Evolutionary conservation across 2,113 vertebrate species (phyloP).

Genomic region (Rhinolophus ferrumequinum): DNA sequence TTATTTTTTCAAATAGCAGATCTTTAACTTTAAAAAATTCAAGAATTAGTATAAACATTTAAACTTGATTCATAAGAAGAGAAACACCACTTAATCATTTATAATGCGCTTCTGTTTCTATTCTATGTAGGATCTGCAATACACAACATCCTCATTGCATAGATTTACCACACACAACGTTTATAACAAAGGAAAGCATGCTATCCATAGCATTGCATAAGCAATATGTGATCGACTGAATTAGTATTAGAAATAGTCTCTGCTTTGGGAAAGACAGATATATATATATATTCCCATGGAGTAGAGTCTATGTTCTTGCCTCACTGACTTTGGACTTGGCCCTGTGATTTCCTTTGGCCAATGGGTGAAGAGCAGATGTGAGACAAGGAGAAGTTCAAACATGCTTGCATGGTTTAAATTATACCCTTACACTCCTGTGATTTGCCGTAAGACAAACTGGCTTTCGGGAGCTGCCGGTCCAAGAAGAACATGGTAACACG

Average conservation of each 20-base stretch:
- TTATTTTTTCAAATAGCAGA: conserved; percentile 13
- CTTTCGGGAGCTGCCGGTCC: background rate
- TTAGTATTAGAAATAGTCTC: background rate
- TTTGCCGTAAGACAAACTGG: background rate
- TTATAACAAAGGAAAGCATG: conserved; percentile 3
- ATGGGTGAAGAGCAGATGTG: background rate
- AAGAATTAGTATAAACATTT: background rate
- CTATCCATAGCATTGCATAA: background rate
- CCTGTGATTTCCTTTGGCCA: background rate
- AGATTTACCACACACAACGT: background rate
- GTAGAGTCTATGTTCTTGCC: background rate
- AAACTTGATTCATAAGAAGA: conserved; percentile 6
- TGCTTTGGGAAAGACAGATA: background rate
- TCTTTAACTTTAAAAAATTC: background rate
- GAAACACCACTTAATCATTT: background rate
- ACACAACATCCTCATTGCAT: background rate
- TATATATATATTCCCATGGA: background rate
- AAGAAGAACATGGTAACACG: background rate
- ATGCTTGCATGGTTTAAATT: background rate
- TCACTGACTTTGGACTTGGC: background rate
- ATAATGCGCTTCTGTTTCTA: background rate
- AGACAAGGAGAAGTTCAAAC: background rate
- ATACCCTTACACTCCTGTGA: too few relatives aligned
- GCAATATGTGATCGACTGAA: background rate
- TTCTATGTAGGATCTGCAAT: background rate